Evolutionary conservation across 2,888 invertebrate species (phyloP).

Genomic region (Melolontha melolontha): DNA sequence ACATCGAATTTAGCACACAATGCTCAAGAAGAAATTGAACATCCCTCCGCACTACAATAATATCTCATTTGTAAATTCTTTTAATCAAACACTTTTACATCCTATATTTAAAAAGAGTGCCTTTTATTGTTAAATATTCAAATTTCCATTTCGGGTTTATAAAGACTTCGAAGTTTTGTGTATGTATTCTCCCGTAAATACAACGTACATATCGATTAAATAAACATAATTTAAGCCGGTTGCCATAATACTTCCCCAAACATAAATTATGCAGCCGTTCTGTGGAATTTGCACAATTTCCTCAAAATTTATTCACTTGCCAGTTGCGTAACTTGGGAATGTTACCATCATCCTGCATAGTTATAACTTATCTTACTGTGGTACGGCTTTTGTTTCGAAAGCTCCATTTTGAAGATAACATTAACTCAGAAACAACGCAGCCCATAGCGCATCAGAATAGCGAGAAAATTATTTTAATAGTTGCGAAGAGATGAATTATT

Average conservation of each 20-base stretch:
- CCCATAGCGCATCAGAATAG: slow-evolving; percentile 16
- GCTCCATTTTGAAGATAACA: slow-evolving; percentile 34
- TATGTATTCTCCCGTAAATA: background rate
- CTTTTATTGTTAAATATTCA: too few species aligned
- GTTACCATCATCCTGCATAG: slow-evolving; percentile 47
- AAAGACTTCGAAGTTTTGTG: background rate
- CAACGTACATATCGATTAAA: slow-evolving; percentile 17
- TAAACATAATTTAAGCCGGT: slow-evolving; percentile 28
- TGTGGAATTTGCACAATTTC: slow-evolving; percentile 33
- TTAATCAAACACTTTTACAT: too few species aligned
- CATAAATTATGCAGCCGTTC: slow-evolving; percentile 33
- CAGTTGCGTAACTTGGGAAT: slow-evolving; percentile 47
- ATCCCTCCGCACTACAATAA: too few species aligned
- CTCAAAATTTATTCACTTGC: slow-evolving; percentile 37
- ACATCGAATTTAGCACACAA: slow-evolving; percentile 65
- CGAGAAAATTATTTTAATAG: slow-evolving; percentile 22
- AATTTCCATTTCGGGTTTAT: too few species aligned
- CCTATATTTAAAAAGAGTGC: too few species aligned
- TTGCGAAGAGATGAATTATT: background rate
- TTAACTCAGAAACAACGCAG: slow-evolving; percentile 25
- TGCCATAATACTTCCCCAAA: slow-evolving; percentile 16
- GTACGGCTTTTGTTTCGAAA: slow-evolving; percentile 42
- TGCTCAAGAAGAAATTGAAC: slow-evolving; percentile 69
- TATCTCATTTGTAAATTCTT: too few species aligned
- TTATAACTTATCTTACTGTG: slow-evolving; percentile 48